A percentile compares a stretch with the other conserved stretches of the same genome.
Conservation (phyloP, 1,140 invertebrate genomes). For the Heliothis subflexa region DNA sequence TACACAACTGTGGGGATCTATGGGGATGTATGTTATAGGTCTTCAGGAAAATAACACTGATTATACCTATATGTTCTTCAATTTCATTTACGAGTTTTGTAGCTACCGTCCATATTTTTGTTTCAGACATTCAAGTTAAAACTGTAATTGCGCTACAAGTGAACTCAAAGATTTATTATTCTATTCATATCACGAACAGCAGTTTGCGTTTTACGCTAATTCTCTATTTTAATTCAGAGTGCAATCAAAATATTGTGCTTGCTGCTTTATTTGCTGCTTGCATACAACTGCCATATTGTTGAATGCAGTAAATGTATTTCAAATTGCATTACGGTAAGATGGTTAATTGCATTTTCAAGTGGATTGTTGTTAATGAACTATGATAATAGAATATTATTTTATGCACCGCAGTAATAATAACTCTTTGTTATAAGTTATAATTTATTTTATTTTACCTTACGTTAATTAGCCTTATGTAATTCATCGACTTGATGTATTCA, state of each 20-base stretch:
- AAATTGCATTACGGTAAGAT: no score
- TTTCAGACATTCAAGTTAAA: neutral
- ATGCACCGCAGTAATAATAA: no score
- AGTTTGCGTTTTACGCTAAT: conserved; percentile 5
- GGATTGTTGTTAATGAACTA: no score
- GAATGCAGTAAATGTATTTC: neutral
- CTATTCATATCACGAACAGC: neutral
- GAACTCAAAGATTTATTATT: neutral
- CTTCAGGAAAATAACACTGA: neutral
- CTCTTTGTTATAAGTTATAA: no score
- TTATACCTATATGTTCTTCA: neutral
- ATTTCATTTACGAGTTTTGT: neutral
- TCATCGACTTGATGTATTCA: neutral
- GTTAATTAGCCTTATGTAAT: neutral
- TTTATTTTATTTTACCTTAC: no score
- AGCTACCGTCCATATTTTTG: neutral
- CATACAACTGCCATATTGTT: neutral
- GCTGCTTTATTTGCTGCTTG: neutral
- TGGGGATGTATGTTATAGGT: neutral
- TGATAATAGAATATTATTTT: no score
- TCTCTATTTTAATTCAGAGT: conserved; percentile 14
- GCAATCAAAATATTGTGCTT: conserved; percentile 9
- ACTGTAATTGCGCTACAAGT: neutral
- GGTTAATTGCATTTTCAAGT: no score
- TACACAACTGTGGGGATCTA: neutral